Base-by-base conservation (phyloP, 92 coral and sea anemone species). In the Scolanthus callimorphus region DNA sequence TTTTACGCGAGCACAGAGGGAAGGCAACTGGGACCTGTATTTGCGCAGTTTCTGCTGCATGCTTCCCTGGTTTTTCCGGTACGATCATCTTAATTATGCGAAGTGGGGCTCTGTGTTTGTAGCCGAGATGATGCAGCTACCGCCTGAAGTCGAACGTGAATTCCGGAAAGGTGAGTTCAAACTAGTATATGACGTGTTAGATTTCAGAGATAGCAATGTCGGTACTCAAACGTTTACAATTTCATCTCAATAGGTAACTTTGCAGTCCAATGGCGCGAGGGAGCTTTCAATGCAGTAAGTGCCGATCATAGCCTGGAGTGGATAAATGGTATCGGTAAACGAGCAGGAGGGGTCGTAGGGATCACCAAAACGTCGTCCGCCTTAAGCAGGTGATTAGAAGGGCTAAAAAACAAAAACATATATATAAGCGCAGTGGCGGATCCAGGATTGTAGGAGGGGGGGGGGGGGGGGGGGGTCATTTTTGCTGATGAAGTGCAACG, bases 311-410 rank as follows among this genome's bases (percentile, higher is more conserved):
- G 49, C 15, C 72, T 17, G 43, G 84, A 77, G 31, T 77, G 84
- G 77, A 9, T 77, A 2, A 78, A 71, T 57, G 79, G 31, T 4
- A 72, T 48, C 1, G 76, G 76, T 19, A 79, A 79, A 51, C 41
- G 43, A 38, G 80, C 77, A 9, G 88, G 88, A 13, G 77, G 77
- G 17, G 55, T 81, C 21, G 74, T 69, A 13, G 88, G 82, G 21
- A 74, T 74, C 21, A 74, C 82, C 11, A 80, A 60, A 29, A 80
- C 81, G 53, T n/a, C 78, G 15, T 51, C 78, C n/a, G 82, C 82
- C 19, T 60, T 81, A 24, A 59, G 73, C 58, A 81, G 82, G 44
- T 80, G 81, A 34, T 6, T 15, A 34, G 15, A 15, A 6, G 43
- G 15, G 43, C 9, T 15, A 34, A 6, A 15, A n/a, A n/a, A n/a